Percentiles rank a stretch among this genome's conserved stretches.
These are phyloP conservation scores for Plotosus lineatus DNA, from an alignment of 2,113 vertebrate species.

Conservation along the genomic window DNA sequence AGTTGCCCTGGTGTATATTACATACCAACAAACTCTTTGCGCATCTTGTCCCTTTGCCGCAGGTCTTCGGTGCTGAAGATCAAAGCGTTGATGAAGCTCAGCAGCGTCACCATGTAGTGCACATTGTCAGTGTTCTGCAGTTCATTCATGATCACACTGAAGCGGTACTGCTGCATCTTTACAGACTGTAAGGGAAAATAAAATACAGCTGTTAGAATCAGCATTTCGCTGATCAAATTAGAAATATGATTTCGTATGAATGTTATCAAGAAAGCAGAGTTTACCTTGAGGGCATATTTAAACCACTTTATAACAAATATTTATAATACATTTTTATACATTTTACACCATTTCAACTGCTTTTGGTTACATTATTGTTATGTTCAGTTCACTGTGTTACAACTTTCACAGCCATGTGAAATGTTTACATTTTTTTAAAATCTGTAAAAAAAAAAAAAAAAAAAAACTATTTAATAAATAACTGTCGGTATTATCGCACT, in stretches of 20 bases:
- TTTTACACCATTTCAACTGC: not conserved
- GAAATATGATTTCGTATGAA: not conserved
- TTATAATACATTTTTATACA: not conserved
- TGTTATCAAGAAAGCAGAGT: not conserved
- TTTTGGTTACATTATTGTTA: not conserved
- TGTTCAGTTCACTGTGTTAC: not conserved
- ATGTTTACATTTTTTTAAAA: too few relatives aligned
- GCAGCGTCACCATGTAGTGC: constrained; percentile 89
- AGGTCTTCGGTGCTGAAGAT: constrained; percentile 90
- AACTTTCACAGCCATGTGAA: too few relatives aligned
- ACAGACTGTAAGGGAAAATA: constrained; percentile 71
- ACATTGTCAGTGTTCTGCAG: constrained; percentile 86
- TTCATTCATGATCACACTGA: constrained; percentile 92
- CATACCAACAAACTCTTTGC: constrained; percentile 92
- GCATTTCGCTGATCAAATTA: not conserved
- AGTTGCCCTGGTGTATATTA: not conserved
- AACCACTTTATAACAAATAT: not conserved
- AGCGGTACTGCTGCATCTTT: constrained; percentile 93
- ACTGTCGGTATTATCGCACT: too few relatives aligned
- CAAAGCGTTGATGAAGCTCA: constrained; percentile 91
- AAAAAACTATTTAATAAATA: too few relatives aligned
- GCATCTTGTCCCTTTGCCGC: constrained; percentile 81
- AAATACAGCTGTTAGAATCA: not conserved
- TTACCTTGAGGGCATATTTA: not conserved
- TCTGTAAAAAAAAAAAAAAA: too few relatives aligned